Conservation (phyloP, 2,888 invertebrate genomes). For the Tribolium freemani region DNA sequence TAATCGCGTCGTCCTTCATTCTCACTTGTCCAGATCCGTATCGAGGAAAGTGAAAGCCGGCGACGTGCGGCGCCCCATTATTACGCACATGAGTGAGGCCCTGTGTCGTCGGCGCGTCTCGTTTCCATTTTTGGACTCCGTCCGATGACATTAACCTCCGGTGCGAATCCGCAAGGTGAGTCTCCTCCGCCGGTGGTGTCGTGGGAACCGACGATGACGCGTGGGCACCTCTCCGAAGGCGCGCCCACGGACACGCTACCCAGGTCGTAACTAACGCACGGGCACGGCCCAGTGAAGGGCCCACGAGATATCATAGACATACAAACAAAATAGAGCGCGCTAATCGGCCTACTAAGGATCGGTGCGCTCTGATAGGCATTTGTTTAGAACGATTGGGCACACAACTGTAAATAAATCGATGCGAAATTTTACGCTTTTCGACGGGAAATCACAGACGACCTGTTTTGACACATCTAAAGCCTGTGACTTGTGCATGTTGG, state of each 20-base stretch:
- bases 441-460: too few relatives aligned
- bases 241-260: conserved; percentile 55
- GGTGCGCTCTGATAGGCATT: conserved; percentile 26
- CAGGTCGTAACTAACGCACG: conserved; percentile 44
- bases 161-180: conserved; percentile 30
- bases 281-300: conserved; percentile 1
- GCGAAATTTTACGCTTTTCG: too few relatives aligned
- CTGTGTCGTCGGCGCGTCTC: neutral
- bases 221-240: conserved; percentile 49
- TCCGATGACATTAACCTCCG: conserved; percentile 38
- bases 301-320: neutral
- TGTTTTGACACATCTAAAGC: too few relatives aligned
- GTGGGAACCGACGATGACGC: conserved; percentile 28
- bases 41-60: neutral
- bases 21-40: too few relatives aligned
- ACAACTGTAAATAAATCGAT: neutral
- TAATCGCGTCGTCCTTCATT: too few relatives aligned
- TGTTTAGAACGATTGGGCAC: conserved; percentile 18
- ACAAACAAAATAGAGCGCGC: conserved; percentile 12
- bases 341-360: conserved; percentile 8
- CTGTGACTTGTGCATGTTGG: too few relatives aligned
- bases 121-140: conserved; percentile 29
- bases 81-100: neutral
- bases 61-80: neutral
- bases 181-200: conserved; percentile 14